phyloP scores from a whole-genome alignment of 2,888 invertebrate genomes.

The Pristionchus entomophagus region DNA sequence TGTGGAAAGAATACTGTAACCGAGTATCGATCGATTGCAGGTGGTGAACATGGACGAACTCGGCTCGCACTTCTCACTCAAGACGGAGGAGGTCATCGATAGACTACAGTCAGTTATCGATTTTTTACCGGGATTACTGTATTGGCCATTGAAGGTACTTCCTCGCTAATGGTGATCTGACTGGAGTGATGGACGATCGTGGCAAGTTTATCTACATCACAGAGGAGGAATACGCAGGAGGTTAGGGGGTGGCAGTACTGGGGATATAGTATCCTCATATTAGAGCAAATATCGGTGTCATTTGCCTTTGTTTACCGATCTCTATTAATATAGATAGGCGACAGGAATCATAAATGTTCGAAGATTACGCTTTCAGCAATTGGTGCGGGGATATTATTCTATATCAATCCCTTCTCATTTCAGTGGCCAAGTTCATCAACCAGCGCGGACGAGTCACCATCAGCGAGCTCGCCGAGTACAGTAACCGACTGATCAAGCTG shows the following conservation, averaged over 20 bases:
- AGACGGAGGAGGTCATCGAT: slow-evolving; percentile 27
- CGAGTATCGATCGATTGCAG: slow-evolving; percentile 51
- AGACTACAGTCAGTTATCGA: slow-evolving; percentile 36
- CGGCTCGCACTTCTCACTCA: slow-evolving; percentile 67
- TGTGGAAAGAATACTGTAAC: too few species aligned
- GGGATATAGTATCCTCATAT: too few species aligned
- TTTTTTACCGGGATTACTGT: slow-evolving; percentile 71
- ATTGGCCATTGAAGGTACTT: slow-evolving; percentile 81
- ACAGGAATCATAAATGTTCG: too few species aligned
- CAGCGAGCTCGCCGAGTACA: slow-evolving; percentile 92
- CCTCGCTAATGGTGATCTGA: slow-evolving; percentile 86
- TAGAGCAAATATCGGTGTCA: too few species aligned
- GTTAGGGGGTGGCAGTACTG: slow-evolving; percentile 52
- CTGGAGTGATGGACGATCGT: slow-evolving; percentile 96
- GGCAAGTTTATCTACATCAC: slow-evolving; percentile 99
- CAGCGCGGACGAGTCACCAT: slow-evolving; percentile 96
- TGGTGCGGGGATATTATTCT: too few species aligned
- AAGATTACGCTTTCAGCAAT: too few species aligned
- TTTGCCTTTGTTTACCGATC: too few species aligned
- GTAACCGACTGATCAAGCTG: slow-evolving; percentile 91
- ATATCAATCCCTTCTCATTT: slow-evolving; percentile 47
- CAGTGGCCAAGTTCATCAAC: slow-evolving; percentile 92
- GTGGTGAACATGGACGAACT: slow-evolving; percentile 75
- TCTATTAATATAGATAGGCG: too few species aligned
- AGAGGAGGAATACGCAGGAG: slow-evolving; percentile 87